Evolutionary conservation across 2,113 vertebrate genomes (phyloP).

Genomic region (Aptenodytes patagonicus): DNA sequence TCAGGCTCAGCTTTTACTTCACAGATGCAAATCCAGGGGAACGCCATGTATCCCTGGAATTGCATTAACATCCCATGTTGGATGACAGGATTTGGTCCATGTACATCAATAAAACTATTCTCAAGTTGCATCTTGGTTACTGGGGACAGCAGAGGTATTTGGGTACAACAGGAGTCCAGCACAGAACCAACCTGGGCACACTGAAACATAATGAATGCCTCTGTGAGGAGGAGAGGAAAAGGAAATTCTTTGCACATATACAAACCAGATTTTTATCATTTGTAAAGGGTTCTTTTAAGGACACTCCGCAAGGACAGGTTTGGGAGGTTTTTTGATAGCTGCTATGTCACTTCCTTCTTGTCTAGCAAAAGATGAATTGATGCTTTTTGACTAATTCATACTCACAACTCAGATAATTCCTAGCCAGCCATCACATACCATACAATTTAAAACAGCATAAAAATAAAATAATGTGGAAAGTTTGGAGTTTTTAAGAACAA

Average conservation of each 20-base stretch:
- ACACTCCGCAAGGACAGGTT: background rate
- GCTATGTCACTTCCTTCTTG: slow-evolving; percentile 52
- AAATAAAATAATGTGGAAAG: background rate
- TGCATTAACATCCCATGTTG: background rate
- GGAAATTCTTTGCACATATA: background rate
- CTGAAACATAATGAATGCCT: background rate
- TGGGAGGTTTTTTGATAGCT: background rate
- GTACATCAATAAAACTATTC: background rate
- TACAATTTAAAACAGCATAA: background rate
- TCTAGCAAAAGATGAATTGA: background rate
- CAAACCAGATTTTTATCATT: background rate
- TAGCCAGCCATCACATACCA: background rate
- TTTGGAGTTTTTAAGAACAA: background rate
- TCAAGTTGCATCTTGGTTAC: background rate
- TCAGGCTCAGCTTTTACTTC: background rate
- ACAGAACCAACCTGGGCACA: background rate
- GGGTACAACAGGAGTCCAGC: background rate
- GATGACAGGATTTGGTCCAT: background rate
- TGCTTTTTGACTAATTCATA: slow-evolving; percentile 3
- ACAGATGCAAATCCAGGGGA: background rate
- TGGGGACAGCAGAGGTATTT: background rate
- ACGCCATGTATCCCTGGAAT: background rate
- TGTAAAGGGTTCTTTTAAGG: slow-evolving; percentile 33
- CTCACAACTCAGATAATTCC: background rate
- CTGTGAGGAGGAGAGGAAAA: background rate